Evolutionary conservation across 2,113 vertebrate genomes (phyloP).

Genomic region (Oryzias javanicus): DNA sequence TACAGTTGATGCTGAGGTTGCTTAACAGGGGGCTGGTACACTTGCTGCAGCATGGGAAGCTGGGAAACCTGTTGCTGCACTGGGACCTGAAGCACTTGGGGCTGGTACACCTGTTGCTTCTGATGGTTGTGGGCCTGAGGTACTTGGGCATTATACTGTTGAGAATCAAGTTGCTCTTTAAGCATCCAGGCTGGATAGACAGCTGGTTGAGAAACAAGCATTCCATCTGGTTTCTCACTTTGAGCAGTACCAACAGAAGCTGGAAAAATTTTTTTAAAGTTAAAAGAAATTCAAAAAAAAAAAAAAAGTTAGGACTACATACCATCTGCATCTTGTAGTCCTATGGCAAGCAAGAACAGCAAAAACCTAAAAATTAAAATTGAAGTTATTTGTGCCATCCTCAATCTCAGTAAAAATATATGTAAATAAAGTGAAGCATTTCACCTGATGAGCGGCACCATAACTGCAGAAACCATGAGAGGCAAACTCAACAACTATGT

Average conservation of each 20-base stretch:
- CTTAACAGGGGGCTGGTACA: not conserved
- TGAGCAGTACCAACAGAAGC: not conserved
- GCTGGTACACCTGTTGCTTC: not conserved
- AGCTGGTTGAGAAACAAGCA: not conserved
- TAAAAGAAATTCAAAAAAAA: too few relatives aligned
- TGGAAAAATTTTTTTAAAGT: too few relatives aligned
- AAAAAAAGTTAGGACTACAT: not conserved
- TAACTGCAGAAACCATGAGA: not conserved
- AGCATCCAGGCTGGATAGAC: not conserved
- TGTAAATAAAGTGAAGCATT: too few relatives aligned
- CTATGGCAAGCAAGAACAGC: not conserved
- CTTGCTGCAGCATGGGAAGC: not conserved
- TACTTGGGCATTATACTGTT: not conserved
- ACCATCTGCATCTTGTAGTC: not conserved
- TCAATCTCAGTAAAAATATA: too few relatives aligned
- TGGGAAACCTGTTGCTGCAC: not conserved
- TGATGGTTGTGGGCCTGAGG: not conserved
- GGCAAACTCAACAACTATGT: not conserved
- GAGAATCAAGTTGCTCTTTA: not conserved
- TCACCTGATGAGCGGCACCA: not conserved
- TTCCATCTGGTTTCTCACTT: not conserved
- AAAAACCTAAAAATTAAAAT: not conserved
- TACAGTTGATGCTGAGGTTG: not conserved
- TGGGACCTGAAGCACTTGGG: not conserved
- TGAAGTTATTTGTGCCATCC: not conserved